A percentile compares a stretch with the other conserved stretches of the same genome.
These are phyloP conservation scores for Pyrrhura leucotis DNA, from an alignment of 2,797 vertebrate genomes.

Conservation along the genomic window DNA sequence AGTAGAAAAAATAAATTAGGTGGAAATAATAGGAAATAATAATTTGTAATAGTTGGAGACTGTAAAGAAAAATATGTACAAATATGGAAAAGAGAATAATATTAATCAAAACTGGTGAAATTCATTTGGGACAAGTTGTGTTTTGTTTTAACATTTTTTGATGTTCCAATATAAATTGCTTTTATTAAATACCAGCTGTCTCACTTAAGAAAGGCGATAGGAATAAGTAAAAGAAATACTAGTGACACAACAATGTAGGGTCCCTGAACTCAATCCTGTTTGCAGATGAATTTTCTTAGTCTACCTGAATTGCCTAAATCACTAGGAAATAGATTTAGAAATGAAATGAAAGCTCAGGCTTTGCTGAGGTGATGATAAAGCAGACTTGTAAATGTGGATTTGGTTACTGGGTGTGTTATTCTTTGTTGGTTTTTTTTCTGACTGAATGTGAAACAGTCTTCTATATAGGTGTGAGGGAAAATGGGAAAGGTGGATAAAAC, in stretches of 20 bases:
- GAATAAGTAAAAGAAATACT: not conserved
- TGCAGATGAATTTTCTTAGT: not conserved
- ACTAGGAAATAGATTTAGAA: constrained; percentile 8
- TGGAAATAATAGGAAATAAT: not conserved
- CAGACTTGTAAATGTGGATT: not conserved
- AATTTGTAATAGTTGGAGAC: not conserved
- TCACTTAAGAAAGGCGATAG: not conserved
- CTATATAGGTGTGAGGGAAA: not conserved
- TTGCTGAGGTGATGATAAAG: not conserved
- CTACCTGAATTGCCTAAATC: not conserved
- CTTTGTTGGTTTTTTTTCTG: not conserved
- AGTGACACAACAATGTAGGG: not conserved
- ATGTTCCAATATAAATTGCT: not conserved
- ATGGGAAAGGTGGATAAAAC: not conserved
- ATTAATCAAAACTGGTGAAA: not conserved
- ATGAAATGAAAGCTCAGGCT: not conserved
- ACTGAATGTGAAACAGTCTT: not conserved
- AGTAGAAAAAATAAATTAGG: not conserved
- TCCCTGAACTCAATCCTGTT: not conserved
- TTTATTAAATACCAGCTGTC: constrained; percentile 6
- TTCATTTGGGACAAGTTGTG: not conserved
- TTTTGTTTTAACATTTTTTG: not conserved
- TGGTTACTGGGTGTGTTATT: not conserved
- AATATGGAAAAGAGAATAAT: not conserved
- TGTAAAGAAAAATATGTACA: not conserved